phyloP scores from a whole-genome alignment of 1,140 invertebrate genomes.

The Popillia japonica region DNA sequence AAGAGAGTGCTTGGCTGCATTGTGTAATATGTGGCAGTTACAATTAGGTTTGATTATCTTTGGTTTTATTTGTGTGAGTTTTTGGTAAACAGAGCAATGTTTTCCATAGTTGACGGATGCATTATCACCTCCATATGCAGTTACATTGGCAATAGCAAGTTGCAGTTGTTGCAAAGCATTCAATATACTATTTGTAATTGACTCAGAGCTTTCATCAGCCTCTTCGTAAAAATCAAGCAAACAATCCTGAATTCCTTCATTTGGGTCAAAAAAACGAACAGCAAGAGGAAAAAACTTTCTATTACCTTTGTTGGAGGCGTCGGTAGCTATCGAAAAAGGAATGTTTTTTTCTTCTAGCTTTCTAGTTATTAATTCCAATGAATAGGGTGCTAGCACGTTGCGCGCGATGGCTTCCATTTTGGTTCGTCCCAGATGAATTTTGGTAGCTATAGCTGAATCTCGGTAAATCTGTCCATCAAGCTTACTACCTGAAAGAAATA shows the following conservation, averaged over 20 bases:
- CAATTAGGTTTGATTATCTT: slow-evolving; percentile 31
- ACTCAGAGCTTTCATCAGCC: slow-evolving; percentile 24
- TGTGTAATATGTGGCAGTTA: slow-evolving; percentile 32
- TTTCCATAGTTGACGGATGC: slow-evolving; percentile 21
- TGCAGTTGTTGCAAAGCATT: slow-evolving; percentile 26
- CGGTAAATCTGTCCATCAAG: slow-evolving; percentile 32
- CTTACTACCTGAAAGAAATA: slow-evolving; percentile 25
- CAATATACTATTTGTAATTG: slow-evolving; percentile 30
- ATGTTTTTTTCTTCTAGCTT: slow-evolving; percentile 28
- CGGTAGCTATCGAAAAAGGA: slow-evolving; percentile 13
- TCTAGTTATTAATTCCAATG: slow-evolving; percentile 7
- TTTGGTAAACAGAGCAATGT: slow-evolving; percentile 12
- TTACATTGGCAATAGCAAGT: slow-evolving; percentile 30
- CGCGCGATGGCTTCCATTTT: slow-evolving; percentile 31
- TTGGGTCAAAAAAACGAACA: slow-evolving; percentile 34
- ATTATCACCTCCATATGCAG: slow-evolving; percentile 29
- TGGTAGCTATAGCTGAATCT: slow-evolving; percentile 34
- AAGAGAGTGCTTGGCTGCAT: slow-evolving; percentile 19
- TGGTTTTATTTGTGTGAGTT: slow-evolving; percentile 33
- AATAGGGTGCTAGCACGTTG: slow-evolving; percentile 20
- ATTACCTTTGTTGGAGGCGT: slow-evolving; percentile 25
- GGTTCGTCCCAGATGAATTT: slow-evolving; percentile 27
- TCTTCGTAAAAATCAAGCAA: slow-evolving; percentile 35
- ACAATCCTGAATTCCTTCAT: slow-evolving; percentile 15
- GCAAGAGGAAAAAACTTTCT: slow-evolving; percentile 31